Conservation (phyloP, 1,140 invertebrate genomes). For the Propsilocerus akamusi region DNA sequence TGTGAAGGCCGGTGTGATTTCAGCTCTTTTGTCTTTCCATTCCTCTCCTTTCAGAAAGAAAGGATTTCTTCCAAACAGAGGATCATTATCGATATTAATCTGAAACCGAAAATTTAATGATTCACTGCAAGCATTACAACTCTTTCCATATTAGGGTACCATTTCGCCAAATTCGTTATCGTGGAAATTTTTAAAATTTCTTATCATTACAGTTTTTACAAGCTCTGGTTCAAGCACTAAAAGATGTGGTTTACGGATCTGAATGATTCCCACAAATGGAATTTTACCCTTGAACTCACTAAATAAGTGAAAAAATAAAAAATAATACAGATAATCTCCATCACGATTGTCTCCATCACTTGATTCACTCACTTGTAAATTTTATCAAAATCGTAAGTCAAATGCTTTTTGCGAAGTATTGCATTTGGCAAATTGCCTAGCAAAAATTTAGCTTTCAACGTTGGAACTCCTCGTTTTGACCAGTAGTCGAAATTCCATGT, state of each 20-base stretch:
- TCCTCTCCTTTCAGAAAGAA: slow-evolving; percentile 15
- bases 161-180: not conserved
- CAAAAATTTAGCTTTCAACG: slow-evolving; percentile 12
- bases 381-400: not conserved
- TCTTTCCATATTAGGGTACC: not conserved
- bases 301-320: not conserved
- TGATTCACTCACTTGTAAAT: not conserved
- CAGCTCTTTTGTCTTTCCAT: slow-evolving; percentile 20
- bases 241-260: not conserved
- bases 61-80: slow-evolving; percentile 14
- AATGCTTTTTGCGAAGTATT: not conserved
- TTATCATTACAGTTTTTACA: not conserved
- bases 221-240: not conserved
- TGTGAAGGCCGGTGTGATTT: slow-evolving; percentile 13
- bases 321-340: not conserved
- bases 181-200: not conserved
- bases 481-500: slow-evolving; percentile 16
- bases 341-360: too few species aligned
- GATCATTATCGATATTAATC: slow-evolving; percentile 9
- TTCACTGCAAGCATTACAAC: not conserved
- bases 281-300: not conserved
- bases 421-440: slow-evolving; percentile 13
- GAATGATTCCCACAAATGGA: not conserved
- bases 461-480: slow-evolving; percentile 12
- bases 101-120: not conserved